Percentiles rank a stretch among this genome's conserved stretches.
Conservation (phyloP, 2,888 invertebrate genomes). For the Leucophenga montana region DNA sequence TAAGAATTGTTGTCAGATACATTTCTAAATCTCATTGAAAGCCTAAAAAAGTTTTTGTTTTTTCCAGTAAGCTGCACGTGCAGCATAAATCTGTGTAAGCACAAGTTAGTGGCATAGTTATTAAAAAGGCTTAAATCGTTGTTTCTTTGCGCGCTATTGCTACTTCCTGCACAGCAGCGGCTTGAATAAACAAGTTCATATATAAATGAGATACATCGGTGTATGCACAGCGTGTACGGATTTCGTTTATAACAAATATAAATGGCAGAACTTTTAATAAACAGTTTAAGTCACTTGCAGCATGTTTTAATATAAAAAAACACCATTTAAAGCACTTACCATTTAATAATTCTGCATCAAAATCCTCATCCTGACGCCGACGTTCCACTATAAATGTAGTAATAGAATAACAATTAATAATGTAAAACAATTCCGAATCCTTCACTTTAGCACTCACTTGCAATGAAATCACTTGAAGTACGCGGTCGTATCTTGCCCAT, state of each 20-base stretch:
- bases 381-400: conserved; percentile 60
- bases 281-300: too few species aligned
- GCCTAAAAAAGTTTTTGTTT: neutral
- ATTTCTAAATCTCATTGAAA: neutral
- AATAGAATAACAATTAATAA: conserved; percentile 35
- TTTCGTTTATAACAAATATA: neutral
- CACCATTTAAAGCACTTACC: conserved; percentile 61
- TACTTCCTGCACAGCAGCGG: neutral
- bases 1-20: neutral
- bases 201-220: too few species aligned
- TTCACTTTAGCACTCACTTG: conserved; percentile 53
- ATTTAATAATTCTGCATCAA: conserved; percentile 65
- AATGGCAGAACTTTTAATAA: too few species aligned
- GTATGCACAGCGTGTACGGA: neutral
- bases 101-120: conserved; percentile 22
- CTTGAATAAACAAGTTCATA: conserved; percentile 7
- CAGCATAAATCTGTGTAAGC: neutral
- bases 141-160: neutral
- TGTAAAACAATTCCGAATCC: neutral
- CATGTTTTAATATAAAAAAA: conserved; percentile 1
- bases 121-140: neutral
- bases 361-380: conserved; percentile 71
- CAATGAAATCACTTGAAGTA: conserved; percentile 64
- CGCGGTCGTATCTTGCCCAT: conserved; percentile 78
- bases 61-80: conserved; percentile 7